A percentile compares a stretch with the other conserved stretches of the same genome.
Evolutionary conservation across 2,888 invertebrate genomes (phyloP).

Genomic region (Dryobota labecula): DNA sequence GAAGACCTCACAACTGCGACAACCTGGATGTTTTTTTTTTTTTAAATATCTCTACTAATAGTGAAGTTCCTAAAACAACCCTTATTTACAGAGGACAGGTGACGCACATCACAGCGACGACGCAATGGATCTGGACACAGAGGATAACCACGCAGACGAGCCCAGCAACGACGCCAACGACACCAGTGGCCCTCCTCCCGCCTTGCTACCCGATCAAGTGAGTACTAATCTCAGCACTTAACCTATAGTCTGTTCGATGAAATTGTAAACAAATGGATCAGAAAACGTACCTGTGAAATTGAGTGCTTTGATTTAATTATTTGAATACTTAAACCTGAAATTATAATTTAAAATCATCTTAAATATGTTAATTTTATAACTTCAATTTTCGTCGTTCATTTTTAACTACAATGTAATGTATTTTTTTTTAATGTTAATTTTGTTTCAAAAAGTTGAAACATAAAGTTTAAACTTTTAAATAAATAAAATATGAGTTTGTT

Average conservation of each 20-base stretch:
- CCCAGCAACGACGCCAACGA: constrained; percentile 57
- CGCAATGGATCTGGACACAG: constrained; percentile 95
- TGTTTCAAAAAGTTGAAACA: too few species aligned
- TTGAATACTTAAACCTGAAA: too few species aligned
- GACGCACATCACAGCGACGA: constrained; percentile 89
- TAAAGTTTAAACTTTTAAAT: too few species aligned
- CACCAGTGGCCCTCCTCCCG: constrained; percentile 61
- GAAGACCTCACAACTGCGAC: background rate
- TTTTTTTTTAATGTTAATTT: too few species aligned
- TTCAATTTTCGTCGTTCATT: too few species aligned
- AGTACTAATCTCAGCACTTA: background rate
- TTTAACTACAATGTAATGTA: too few species aligned
- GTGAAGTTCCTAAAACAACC: background rate
- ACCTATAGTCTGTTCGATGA: background rate
- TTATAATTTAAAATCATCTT: too few species aligned
- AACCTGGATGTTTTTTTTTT: background rate
- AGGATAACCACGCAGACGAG: constrained; percentile 78
- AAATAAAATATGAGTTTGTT: too few species aligned
- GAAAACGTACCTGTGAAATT: too few species aligned
- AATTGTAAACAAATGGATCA: too few species aligned
- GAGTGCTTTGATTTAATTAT: too few species aligned
- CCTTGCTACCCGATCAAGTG: constrained; percentile 82
- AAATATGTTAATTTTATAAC: too few species aligned
- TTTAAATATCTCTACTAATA: background rate
- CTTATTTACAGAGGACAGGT: constrained; percentile 56